phyloP scores from a whole-genome alignment of 2,888 invertebrate genomes.

The Lycocerus yunnanus region DNA sequence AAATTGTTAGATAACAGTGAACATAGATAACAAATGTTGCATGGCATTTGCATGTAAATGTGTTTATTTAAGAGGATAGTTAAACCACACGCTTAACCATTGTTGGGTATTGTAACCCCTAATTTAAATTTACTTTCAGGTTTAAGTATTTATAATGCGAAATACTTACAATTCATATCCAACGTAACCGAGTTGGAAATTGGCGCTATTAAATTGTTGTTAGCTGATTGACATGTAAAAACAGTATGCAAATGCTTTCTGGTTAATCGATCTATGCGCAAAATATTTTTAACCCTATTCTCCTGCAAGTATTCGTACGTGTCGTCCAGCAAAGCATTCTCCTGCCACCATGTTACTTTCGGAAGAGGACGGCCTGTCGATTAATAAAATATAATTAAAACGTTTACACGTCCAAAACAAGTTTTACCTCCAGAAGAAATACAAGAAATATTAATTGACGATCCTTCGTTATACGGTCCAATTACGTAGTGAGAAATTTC shows the following conservation, averaged over 20 bases:
- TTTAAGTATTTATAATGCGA: background rate
- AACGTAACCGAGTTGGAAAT: constrained; percentile 67
- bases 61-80: constrained; percentile 15
- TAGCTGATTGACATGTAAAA: constrained; percentile 72
- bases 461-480: constrained; percentile 85
- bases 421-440: constrained; percentile 83
- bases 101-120: constrained; percentile 8
- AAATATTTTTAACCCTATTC: constrained; percentile 69
- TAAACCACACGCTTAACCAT: constrained; percentile 13
- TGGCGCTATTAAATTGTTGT: constrained; percentile 71
- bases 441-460: constrained; percentile 80
- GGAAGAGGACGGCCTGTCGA: constrained; percentile 72
- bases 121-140: constrained; percentile 6
- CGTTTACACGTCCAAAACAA: background rate
- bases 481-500: constrained; percentile 76
- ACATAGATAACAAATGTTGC: constrained; percentile 23
- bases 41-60: constrained; percentile 22
- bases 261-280: constrained; percentile 67
- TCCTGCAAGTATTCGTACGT: constrained; percentile 68
- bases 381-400: background rate
- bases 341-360: constrained; percentile 76
- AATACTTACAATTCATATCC: constrained; percentile 72
- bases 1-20: constrained; percentile 14
- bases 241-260: constrained; percentile 68
- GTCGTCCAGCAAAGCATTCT: constrained; percentile 70